These are phyloP conservation scores for Molanna angustata DNA, from an alignment of 2,888 invertebrate species.

Conservation along the genomic window DNA sequence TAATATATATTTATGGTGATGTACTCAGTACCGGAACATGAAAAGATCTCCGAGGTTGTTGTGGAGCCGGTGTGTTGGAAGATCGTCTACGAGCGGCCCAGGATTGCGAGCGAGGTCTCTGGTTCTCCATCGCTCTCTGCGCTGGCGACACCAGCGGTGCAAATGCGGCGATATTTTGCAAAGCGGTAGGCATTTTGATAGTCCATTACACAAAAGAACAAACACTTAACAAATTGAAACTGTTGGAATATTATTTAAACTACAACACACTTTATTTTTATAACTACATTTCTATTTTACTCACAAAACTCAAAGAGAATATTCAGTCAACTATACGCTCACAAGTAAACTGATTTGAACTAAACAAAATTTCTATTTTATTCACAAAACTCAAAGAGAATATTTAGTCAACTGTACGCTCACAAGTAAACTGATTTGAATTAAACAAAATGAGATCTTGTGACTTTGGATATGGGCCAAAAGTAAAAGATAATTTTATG, in stretches of 20 bases:
- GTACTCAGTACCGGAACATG: conserved; percentile 28
- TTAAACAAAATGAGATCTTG: no score
- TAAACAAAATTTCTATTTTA: no score
- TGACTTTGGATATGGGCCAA: no score
- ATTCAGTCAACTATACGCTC: no score
- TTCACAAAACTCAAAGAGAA: no score
- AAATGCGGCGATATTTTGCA: conserved; percentile 30
- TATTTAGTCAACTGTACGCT: no score
- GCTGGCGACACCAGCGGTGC: conserved; percentile 28
- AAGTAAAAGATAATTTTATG: no score
- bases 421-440: no score
- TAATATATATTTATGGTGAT: no score
- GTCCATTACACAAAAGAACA: conserved; percentile 4
- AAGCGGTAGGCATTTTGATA: conserved; percentile 27
- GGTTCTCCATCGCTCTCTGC: conserved; percentile 24
- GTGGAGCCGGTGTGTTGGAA: background rate
- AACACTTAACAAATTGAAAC: background rate
- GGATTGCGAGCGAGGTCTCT: conserved; percentile 28
- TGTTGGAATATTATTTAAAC: background rate
- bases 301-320: no score
- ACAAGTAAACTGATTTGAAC: no score
- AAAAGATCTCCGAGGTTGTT: conserved; percentile 22
- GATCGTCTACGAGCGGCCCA: conserved; percentile 19
- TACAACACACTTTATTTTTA: background rate
- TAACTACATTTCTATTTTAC: no score